Conservation (phyloP, 2,797 vertebrate genomes). For the Macropus fuliginosus region DNA sequence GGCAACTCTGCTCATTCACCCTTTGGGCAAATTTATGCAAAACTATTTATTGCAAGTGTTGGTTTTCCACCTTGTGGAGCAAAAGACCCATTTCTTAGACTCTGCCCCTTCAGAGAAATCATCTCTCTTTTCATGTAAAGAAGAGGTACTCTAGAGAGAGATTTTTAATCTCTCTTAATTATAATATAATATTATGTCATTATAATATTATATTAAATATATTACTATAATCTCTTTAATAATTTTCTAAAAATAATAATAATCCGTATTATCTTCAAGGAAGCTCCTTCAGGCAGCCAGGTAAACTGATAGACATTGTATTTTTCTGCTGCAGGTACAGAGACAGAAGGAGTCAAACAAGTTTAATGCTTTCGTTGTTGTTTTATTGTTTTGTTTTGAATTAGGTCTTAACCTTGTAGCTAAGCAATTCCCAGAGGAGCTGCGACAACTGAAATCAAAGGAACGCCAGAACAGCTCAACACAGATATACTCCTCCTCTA, state of each 20-base stretch:
- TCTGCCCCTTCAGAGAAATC: conserved; percentile 67
- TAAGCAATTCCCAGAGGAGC: conserved; percentile 74
- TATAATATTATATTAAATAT: no score
- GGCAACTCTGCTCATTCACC: conserved; percentile 8
- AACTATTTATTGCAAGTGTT: conserved; percentile 49
- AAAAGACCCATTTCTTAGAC: conserved; percentile 53
- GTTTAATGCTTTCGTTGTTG: conserved; percentile 29
- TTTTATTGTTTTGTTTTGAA: conserved; percentile 47
- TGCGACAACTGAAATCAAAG: conserved; percentile 79
- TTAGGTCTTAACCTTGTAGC: conserved; percentile 76
- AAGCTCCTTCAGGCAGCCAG: conserved; percentile 25
- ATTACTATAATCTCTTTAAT: no score
- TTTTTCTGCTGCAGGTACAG: conserved; percentile 46
- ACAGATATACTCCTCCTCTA: conserved; percentile 34
- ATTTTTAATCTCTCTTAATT: conserved; percentile 2
- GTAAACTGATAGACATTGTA: conserved; percentile 46
- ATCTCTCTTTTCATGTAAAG: conserved; percentile 68
- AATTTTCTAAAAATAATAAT: conserved; percentile 47
- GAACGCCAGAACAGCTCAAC: conserved; percentile 29
- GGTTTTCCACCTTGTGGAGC: conserved; percentile 68
- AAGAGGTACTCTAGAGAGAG: conserved; percentile 14
- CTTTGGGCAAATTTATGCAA: conserved; percentile 68
- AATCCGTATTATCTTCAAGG: conserved; percentile 32
- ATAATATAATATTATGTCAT: no score
- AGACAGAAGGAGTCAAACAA: conserved; percentile 68